Conservation (phyloP, 2,113 vertebrate genomes). For the Protobothrops flavoviridis region DNA sequence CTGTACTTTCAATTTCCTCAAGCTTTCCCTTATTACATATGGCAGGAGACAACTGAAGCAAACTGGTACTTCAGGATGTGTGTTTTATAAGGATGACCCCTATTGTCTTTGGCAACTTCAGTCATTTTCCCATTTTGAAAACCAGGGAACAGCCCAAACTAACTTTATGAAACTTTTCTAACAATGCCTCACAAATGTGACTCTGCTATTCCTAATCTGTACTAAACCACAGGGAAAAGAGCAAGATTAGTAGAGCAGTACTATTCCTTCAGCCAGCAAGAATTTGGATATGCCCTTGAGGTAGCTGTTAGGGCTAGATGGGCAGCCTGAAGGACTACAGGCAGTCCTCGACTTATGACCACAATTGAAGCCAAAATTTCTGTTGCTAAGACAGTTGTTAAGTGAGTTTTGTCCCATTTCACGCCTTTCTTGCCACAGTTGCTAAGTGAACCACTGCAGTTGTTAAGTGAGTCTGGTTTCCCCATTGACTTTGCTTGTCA, state of each 20-base stretch:
- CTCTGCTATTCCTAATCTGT: not conserved
- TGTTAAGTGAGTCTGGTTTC: too few species aligned
- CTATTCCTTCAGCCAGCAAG: not conserved
- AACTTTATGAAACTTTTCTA: not conserved
- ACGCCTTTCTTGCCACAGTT: too few species aligned
- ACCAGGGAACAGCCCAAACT: not conserved
- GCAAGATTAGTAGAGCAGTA: not conserved
- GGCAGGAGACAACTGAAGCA: not conserved
- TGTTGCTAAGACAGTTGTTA: too few species aligned
- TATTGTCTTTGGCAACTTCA: not conserved
- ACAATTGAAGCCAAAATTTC: too few species aligned
- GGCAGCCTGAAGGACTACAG: not conserved
- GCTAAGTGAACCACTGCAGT: too few species aligned
- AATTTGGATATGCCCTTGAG: not conserved
- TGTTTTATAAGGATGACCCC: not conserved
- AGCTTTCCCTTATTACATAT: not conserved
- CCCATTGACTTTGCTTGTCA: too few species aligned
- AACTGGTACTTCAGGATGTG: not conserved
- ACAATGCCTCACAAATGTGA: not conserved
- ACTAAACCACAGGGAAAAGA: not conserved
- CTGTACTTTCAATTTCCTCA: not conserved
- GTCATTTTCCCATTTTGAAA: not conserved
- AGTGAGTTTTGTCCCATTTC: too few species aligned
- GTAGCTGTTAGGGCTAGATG: not conserved
- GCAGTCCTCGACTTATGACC: too few species aligned